Conservation (phyloP, 2,797 vertebrate genomes). For the Molossus alvarezi region DNA sequence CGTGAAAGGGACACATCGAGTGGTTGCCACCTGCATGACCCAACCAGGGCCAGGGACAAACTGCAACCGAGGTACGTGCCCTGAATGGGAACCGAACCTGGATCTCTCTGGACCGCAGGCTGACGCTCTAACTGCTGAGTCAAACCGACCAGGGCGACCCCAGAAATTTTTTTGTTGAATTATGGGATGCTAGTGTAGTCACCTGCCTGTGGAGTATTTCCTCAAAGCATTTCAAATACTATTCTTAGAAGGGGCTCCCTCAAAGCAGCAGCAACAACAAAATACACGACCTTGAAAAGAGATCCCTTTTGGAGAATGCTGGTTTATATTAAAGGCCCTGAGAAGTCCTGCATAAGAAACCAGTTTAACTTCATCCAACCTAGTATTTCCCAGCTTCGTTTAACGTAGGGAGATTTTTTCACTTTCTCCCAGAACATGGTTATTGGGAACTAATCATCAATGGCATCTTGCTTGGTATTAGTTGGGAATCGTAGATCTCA, state of each 20-base stretch:
- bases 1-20: no score
- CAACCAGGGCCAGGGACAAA: no score
- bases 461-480: neutral
- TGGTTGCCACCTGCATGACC: no score
- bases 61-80: no score
- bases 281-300: neutral
- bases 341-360: neutral
- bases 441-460: neutral
- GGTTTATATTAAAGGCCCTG: neutral
- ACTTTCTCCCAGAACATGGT: neutral
- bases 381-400: neutral
- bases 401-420: neutral
- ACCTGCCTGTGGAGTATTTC: neutral
- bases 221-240: neutral
- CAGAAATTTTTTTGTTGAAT: neutral
- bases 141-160: neutral
- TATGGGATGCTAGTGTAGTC: neutral
- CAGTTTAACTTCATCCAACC: neutral
- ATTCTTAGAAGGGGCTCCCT: neutral
- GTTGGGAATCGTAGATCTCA: neutral
- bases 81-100: no score
- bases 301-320: neutral
- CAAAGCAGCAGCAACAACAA: neutral
- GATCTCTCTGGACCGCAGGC: no score
- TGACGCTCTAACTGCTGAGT: no score